Evolutionary conservation across 2,797 vertebrate species (phyloP).

Genomic region (Caiman crocodilus): DNA sequence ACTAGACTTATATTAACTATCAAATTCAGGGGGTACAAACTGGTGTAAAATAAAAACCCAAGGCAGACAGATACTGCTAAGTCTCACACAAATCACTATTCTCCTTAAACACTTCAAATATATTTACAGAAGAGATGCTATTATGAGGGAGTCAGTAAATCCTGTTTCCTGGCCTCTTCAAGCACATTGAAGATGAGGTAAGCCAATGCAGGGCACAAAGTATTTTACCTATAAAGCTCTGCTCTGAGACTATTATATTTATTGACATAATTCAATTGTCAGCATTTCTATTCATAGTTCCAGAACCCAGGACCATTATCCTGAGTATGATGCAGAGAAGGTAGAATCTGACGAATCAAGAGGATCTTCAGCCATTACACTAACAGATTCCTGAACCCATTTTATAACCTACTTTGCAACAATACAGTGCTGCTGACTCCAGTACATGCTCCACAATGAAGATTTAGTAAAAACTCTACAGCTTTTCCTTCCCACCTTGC

Average conservation of each 20-base stretch:
- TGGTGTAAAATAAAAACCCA: neutral
- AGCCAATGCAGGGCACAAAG: neutral
- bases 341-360: neutral
- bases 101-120: neutral
- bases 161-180: neutral
- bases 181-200: fast-evolving
- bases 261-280: neutral
- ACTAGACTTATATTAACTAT: neutral
- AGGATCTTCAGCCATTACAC: neutral
- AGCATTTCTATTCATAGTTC: neutral
- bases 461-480: neutral
- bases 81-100: neutral
- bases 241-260: neutral
- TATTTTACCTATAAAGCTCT: neutral
- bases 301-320: no score
- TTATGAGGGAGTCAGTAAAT: neutral
- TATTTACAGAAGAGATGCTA: fast-evolving
- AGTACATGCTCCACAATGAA: neutral
- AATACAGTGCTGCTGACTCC: neutral
- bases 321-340: neutral
- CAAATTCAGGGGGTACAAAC: neutral
- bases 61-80: neutral
- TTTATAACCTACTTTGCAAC: neutral
- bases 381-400: neutral
- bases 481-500: neutral